phyloP scores from a whole-genome alignment of 2,113 vertebrate genomes.

The Ursus arctos region DNA sequence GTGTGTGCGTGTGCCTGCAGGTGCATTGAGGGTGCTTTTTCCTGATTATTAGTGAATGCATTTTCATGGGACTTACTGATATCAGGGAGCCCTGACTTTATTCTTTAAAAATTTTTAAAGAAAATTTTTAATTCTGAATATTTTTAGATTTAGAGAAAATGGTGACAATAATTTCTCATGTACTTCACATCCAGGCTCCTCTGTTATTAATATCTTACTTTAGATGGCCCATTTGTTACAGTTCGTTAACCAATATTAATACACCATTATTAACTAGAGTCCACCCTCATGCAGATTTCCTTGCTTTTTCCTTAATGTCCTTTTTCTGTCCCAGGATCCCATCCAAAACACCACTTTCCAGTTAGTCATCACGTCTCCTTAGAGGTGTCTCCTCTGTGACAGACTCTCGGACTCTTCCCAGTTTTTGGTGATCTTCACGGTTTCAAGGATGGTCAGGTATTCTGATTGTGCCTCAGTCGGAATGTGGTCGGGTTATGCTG shows the following conservation, averaged over 20 bases:
- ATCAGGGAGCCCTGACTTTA: not conserved
- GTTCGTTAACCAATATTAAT: not conserved
- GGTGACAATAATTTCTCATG: not conserved
- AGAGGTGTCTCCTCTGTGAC: not conserved
- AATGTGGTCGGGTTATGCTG: not conserved
- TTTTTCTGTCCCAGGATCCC: not conserved
- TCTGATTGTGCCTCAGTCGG: not conserved
- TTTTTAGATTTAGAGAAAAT: not conserved
- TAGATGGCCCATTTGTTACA: not conserved
- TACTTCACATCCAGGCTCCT: not conserved
- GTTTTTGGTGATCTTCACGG: not conserved
- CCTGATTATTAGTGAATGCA: not conserved
- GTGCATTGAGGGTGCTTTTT: not conserved
- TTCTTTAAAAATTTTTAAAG: not conserved
- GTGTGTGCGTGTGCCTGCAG: accelerated
- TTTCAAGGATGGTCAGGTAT: not conserved
- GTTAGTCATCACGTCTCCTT: not conserved
- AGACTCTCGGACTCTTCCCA: not conserved
- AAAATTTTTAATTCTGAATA: not conserved
- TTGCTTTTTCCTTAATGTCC: not conserved
- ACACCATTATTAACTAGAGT: not conserved
- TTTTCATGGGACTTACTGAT: not conserved
- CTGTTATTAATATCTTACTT: not conserved
- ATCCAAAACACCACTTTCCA: not conserved
- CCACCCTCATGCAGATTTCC: not conserved